A percentile compares a stretch with the other conserved stretches of the same genome.
Evolutionary conservation across 2,888 invertebrate species (phyloP).

Genomic region (Heliconius aoede): DNA sequence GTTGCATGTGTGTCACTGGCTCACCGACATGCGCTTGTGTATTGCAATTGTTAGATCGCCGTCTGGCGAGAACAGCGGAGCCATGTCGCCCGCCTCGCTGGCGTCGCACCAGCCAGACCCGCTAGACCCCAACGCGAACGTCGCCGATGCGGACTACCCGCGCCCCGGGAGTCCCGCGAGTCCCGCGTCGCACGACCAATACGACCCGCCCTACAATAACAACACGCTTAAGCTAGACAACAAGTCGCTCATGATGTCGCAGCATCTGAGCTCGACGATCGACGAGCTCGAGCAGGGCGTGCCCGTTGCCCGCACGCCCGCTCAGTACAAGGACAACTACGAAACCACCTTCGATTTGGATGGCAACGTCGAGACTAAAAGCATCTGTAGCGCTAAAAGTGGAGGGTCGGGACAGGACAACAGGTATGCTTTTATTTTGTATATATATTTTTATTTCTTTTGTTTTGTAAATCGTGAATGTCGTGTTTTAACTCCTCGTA

Average conservation of each 20-base stretch:
- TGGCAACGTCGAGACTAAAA: conserved; percentile 95
- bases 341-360: conserved; percentile 95
- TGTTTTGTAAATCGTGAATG: conserved; percentile 25
- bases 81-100: conserved; percentile 76
- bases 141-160: conserved; percentile 67
- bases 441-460: conserved; percentile 9
- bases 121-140: conserved; percentile 61
- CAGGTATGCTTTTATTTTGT: conserved; percentile 82
- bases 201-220: conserved; percentile 78
- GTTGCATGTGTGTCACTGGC: conserved; percentile 82
- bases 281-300: conserved; percentile 72
- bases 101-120: conserved; percentile 65
- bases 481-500: conserved; percentile 18
- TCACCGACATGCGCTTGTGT: conserved; percentile 82
- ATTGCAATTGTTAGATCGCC: conserved; percentile 78
- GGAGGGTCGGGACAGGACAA: conserved; percentile 91
- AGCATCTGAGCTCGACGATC: conserved; percentile 66
- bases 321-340: conserved; percentile 88
- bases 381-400: conserved; percentile 91
- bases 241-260: conserved; percentile 76
- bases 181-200: conserved; percentile 85
- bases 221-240: conserved; percentile 79
- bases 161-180: conserved; percentile 74
- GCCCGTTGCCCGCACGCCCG: conserved; percentile 62
- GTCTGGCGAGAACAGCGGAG: conserved; percentile 73